These are phyloP conservation scores for Sylvicola fuscatus DNA, from an alignment of 2,888 invertebrate species.

Conservation along the genomic window DNA sequence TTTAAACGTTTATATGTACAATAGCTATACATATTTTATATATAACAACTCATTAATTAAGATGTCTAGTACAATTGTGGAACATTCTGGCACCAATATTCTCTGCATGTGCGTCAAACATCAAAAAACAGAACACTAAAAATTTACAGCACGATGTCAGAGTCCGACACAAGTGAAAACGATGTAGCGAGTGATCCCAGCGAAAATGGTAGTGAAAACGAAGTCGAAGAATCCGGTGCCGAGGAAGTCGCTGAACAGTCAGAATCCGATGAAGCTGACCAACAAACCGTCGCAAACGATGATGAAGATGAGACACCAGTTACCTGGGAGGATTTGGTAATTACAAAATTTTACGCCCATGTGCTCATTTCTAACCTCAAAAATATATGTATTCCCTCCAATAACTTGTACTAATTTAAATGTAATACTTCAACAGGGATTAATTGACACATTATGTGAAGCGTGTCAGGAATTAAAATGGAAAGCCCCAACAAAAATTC, in stretches of 20 bases:
- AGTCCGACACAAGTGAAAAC: no score
- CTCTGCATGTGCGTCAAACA: no score
- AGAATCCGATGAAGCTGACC: neutral
- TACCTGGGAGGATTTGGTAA: constrained; percentile 41
- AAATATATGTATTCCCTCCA: no score
- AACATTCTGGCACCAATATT: no score
- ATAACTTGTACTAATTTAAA: no score
- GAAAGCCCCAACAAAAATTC: constrained; percentile 88
- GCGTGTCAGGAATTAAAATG: constrained; percentile 87
- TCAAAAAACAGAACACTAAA: no score
- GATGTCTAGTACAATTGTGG: no score
- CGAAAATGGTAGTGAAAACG: constrained; percentile 9
- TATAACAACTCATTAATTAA: no score
- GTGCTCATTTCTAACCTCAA: constrained; percentile 1
- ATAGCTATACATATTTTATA: no score
- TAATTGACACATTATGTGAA: constrained; percentile 75
- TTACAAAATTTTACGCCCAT: constrained; percentile 8
- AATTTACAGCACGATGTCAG: no score
- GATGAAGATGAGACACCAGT: constrained; percentile 8
- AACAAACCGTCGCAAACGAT: constrained; percentile 1
- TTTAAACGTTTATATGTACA: no score
- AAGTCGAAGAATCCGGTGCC: constrained; percentile 8
- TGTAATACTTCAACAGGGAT: constrained; percentile 43
- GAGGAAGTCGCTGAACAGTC: constrained; percentile 7
- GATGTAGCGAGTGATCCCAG: no score